phyloP scores from a whole-genome alignment of 2,113 vertebrate genomes.

The Grammomys dolichurus region DNA sequence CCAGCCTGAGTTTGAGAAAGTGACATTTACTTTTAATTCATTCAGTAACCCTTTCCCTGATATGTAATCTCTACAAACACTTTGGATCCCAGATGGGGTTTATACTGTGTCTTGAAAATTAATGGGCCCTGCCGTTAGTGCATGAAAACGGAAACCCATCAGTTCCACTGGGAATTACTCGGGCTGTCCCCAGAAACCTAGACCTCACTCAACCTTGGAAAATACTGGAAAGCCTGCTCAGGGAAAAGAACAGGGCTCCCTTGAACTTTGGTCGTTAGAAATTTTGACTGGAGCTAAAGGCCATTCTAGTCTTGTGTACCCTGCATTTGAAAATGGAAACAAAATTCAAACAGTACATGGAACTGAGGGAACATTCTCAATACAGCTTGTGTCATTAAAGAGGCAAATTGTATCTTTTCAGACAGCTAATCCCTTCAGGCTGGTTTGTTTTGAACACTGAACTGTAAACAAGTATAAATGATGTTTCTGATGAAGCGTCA shows the following conservation, averaged over 20 bases:
- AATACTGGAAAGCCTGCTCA: background rate
- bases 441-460: slow-evolving; percentile 7
- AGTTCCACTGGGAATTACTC: background rate
- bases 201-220: background rate
- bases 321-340: background rate
- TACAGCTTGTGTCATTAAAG: slow-evolving; percentile 38
- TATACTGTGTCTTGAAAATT: slow-evolving; percentile 56
- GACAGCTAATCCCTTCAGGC: background rate
- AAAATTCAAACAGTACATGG: background rate
- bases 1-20: slow-evolving; percentile 50
- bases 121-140: background rate
- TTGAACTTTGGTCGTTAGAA: background rate
- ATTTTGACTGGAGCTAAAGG: background rate
- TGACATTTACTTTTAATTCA: slow-evolving; percentile 81
- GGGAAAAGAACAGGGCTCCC: background rate
- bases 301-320: background rate
- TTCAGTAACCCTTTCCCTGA: slow-evolving; percentile 65
- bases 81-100: slow-evolving; percentile 65
- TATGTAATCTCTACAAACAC: slow-evolving; percentile 65
- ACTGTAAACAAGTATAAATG: slow-evolving; percentile 52
- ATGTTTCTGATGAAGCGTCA: slow-evolving; percentile 8
- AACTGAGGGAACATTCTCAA: background rate
- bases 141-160: background rate
- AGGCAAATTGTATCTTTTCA: background rate
- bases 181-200: background rate